Conservation (phyloP, 2,888 invertebrate genomes). For the Monochamus alternatus region DNA sequence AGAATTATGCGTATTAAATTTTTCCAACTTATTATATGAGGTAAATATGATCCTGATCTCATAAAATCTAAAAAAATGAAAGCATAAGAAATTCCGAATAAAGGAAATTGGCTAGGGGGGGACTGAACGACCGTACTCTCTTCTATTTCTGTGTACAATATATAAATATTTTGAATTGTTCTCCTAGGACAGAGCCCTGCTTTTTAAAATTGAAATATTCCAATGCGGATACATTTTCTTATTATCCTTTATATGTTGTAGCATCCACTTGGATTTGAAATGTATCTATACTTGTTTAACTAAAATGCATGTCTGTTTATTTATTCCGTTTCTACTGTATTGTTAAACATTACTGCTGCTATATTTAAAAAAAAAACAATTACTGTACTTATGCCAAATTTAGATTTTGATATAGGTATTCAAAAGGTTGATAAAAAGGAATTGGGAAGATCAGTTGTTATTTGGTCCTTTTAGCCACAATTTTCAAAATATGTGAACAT, state of each 20-base stretch:
- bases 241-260: neutral
- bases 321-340: too few relatives aligned
- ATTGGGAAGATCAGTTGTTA: too few relatives aligned
- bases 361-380: too few relatives aligned
- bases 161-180: conserved; percentile 23
- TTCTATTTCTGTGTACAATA: neutral
- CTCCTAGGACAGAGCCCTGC: neutral
- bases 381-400: too few relatives aligned
- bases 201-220: conserved; percentile 18
- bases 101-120: neutral
- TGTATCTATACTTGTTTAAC: neutral
- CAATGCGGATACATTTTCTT: conserved; percentile 6
- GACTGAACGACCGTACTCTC: neutral
- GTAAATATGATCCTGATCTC: too few relatives aligned
- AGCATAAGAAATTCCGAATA: neutral
- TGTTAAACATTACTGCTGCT: too few relatives aligned
- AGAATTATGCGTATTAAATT: too few relatives aligned
- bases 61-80: neutral
- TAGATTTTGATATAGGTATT: too few relatives aligned
- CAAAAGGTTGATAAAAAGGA: too few relatives aligned
- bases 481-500: too few relatives aligned
- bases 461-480: too few relatives aligned
- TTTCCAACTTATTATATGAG: too few relatives aligned
- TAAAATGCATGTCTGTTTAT: neutral
- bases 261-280: neutral